Evolutionary conservation across 2,888 invertebrate species (phyloP).

Genomic region (Selenia dentaria): DNA sequence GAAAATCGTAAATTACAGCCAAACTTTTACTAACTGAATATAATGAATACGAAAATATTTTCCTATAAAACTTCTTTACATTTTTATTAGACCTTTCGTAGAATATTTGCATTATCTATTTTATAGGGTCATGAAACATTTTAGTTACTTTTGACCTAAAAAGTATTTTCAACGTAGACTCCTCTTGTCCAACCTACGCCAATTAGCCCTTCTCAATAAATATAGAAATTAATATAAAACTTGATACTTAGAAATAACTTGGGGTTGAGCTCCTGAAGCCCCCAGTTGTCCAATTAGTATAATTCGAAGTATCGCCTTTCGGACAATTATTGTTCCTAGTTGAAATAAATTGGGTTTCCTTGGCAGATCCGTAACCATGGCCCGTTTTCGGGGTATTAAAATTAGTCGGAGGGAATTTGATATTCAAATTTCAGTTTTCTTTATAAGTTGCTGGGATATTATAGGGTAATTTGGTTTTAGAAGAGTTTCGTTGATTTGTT

Average conservation of each 20-base stretch:
- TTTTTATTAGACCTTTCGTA: too few species aligned
- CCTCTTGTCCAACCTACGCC: slow-evolving; percentile 8
- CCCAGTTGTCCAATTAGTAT: slow-evolving; percentile 38
- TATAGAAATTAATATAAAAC: slow-evolving; percentile 33
- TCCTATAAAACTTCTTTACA: too few species aligned
- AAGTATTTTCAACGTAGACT: too few species aligned
- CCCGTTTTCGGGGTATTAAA: slow-evolving; percentile 6
- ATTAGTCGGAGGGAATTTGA: neutral
- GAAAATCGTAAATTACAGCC: too few species aligned
- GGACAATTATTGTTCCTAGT: slow-evolving; percentile 31
- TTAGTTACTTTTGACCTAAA: too few species aligned
- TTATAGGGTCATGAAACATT: too few species aligned
- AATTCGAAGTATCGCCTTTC: slow-evolving; percentile 34
- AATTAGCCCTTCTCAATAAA: slow-evolving; percentile 19
- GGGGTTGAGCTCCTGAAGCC: slow-evolving; percentile 22
- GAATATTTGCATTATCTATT: too few species aligned
- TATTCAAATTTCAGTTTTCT: neutral
- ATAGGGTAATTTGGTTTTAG: neutral
- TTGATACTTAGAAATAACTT: slow-evolving; percentile 25
- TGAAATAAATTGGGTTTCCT: slow-evolving; percentile 24
- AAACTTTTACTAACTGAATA: too few species aligned
- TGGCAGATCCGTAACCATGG: neutral
- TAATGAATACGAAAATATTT: too few species aligned
- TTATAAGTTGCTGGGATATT: neutral
- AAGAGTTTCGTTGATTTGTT: neutral